Evolutionary conservation across 2,888 invertebrate species (phyloP).

Genomic region (Exephanes ischioxanthus): DNA sequence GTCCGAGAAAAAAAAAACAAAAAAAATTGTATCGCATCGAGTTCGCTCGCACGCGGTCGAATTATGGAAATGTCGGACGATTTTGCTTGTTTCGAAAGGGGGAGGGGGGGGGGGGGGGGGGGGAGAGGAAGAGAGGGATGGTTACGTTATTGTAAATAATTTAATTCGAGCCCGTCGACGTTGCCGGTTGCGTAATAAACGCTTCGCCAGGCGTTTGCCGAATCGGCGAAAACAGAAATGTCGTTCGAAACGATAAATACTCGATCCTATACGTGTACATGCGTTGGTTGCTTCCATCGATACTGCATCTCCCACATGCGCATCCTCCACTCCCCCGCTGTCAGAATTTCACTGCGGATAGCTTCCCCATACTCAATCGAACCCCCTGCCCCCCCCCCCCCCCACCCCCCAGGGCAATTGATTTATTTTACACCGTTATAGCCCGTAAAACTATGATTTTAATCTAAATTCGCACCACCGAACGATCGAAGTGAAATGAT

Average conservation of each 20-base stretch:
- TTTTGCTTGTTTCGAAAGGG: conserved; percentile 31
- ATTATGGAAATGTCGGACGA: conserved; percentile 43
- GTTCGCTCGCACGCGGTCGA: conserved; percentile 28
- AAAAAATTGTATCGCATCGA: conserved; percentile 26
- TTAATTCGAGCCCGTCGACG: conserved; percentile 47
- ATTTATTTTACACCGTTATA: conserved; percentile 21
- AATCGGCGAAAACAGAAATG: conserved; percentile 45
- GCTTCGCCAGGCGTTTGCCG: conserved; percentile 48
- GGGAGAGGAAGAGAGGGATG: conserved; percentile 21
- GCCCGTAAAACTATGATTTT: conserved; percentile 8
- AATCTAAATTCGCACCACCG: conserved; percentile 18
- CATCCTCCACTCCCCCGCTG: conserved; percentile 3
- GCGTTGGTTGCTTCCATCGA: not conserved
- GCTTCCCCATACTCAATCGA: conserved; percentile 3
- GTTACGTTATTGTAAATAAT: conserved; percentile 48
- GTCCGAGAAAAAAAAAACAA: not conserved
- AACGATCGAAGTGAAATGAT: conserved; percentile 6
- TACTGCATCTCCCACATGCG: not conserved
- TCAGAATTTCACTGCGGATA: conserved; percentile 30
- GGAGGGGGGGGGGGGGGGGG: conserved; percentile 5
- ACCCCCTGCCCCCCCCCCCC: not conserved
- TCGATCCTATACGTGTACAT: conserved; percentile 20
- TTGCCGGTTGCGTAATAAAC: conserved; percentile 48
- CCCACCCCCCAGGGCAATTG: not conserved
- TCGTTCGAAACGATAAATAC: conserved; percentile 42